A percentile compares a stretch with the other conserved stretches of the same genome.
These are phyloP conservation scores for Coleophora flavipennella DNA, from an alignment of 2,888 invertebrate genomes.

Conservation along the genomic window DNA sequence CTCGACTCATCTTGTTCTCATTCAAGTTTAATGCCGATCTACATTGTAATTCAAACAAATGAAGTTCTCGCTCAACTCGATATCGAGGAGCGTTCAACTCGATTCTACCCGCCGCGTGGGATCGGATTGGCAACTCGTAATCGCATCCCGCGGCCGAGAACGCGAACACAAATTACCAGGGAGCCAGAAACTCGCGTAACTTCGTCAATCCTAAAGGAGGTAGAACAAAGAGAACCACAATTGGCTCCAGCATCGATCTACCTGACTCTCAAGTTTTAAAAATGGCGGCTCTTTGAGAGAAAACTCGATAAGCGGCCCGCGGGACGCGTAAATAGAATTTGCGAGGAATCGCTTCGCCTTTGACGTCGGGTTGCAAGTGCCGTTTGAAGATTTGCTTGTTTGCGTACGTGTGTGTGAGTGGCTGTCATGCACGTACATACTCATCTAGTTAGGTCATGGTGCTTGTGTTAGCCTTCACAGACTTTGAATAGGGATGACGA, in stretches of 20 bases:
- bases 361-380: conserved; percentile 46
- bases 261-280: conserved; percentile 66
- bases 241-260: conserved; percentile 49
- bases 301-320: conserved; percentile 65
- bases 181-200: conserved; percentile 65
- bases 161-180: conserved; percentile 62
- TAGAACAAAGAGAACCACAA: conserved; percentile 70
- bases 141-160: conserved; percentile 32
- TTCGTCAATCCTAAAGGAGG: conserved; percentile 65
- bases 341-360: conserved; percentile 63
- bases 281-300: conserved; percentile 66
- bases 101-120: conserved; percentile 46
- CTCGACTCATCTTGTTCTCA: not conserved
- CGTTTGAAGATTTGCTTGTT: conserved; percentile 50
- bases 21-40: conserved; percentile 25
- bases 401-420: conserved; percentile 17
- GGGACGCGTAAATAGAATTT: conserved; percentile 71
- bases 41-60: conserved; percentile 42
- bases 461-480: no score
- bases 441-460: no score
- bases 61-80: conserved; percentile 34
- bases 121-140: conserved; percentile 61
- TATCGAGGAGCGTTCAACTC: conserved; percentile 28
- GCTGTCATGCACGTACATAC: no score
- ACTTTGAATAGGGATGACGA: no score